Evolutionary conservation across 2,888 invertebrate species (phyloP), one percentile per base, ranked within the genome.

Genomic region (Lottia scabra): DNA sequence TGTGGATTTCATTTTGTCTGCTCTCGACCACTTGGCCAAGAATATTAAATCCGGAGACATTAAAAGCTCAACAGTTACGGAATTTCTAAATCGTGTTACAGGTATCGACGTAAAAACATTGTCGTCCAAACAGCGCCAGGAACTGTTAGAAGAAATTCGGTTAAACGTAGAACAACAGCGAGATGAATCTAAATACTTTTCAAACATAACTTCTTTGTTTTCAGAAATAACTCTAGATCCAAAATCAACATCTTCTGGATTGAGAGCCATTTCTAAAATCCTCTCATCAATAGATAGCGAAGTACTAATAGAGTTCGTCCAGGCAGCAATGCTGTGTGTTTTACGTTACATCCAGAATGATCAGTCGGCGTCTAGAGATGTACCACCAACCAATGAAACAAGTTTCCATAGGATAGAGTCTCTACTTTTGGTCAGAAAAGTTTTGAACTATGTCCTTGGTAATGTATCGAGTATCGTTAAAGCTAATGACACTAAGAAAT

Each of bases 401-500:
- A 73, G 71, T 12, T 77, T 75, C 23, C 63, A 75, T 12, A 75
- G 77, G 67, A 68, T 76, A 19, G 75, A 77, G 19, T 76, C 80
- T 0, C 75, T 77, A 23, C 68, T 78, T 6, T 69, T 80, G n/a
- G 80, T 76, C 30, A 77, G 77, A 56, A 75, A 71, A 44, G 78
- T 77, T 26, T 70, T 80, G 15, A 72, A 76, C 48, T 72, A 76
- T 56, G 78, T 80, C 2, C 44, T 78, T 10, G 23, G 44, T 12
- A 72, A 75, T n/a, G 69, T 80, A 4, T 73, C 76, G 26, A 26
- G 64, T n/a, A 77, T 23, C 23, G 56, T 56, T 23, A 56, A 56
- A 1, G 19, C 56, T 10, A 10, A 56, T 23, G 56, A 19, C 19
- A 13, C 13, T 19, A 56, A 56, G 23, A 56, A 19, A 56, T 56